A percentile compares a stretch with the other conserved stretches of the same genome.
phyloP scores from a whole-genome alignment of 1,140 invertebrate species.

The Sinella curviseta region DNA sequence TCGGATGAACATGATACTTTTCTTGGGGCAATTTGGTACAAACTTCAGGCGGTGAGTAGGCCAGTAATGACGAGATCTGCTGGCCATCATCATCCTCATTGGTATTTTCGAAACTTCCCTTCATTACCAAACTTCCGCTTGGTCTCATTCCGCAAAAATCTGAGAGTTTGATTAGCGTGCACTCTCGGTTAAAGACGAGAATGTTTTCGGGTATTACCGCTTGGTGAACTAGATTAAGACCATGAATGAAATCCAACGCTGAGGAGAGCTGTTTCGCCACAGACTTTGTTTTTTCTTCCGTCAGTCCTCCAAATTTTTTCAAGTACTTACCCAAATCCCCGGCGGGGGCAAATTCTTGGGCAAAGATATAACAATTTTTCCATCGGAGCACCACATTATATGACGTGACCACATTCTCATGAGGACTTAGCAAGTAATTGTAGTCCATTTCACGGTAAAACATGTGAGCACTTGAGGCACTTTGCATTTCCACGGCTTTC shows the following conservation, averaged over 20 bases:
- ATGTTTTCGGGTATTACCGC: slow-evolving; percentile 61
- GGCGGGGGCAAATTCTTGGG: slow-evolving; percentile 63
- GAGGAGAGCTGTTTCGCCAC: slow-evolving; percentile 56
- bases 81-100: slow-evolving; percentile 65
- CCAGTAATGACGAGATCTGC: slow-evolving; percentile 53
- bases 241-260: slow-evolving; percentile 64
- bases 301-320: slow-evolving; percentile 58
- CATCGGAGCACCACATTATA: slow-evolving; percentile 54
- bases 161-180: slow-evolving; percentile 60
- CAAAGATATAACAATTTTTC: slow-evolving; percentile 4
- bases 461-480: slow-evolving; percentile 66
- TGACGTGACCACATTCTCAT: slow-evolving; percentile 53
- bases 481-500: slow-evolving; percentile 67
- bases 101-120: slow-evolving; percentile 37
- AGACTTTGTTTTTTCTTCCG: slow-evolving; percentile 54
- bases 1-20: slow-evolving; percentile 53
- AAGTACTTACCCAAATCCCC: slow-evolving; percentile 67
- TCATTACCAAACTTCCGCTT: slow-evolving; percentile 49
- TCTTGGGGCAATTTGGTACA: slow-evolving; percentile 51
- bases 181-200: slow-evolving; percentile 56
- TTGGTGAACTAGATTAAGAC: slow-evolving; percentile 58
- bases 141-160: slow-evolving; percentile 59
- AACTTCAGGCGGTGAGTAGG: slow-evolving; percentile 73
- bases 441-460: slow-evolving; percentile 91
- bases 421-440: slow-evolving; percentile 58